These are phyloP conservation scores for Aproaerema taeniolella DNA, from an alignment of 2,888 invertebrate genomes.

Conservation along the genomic window DNA sequence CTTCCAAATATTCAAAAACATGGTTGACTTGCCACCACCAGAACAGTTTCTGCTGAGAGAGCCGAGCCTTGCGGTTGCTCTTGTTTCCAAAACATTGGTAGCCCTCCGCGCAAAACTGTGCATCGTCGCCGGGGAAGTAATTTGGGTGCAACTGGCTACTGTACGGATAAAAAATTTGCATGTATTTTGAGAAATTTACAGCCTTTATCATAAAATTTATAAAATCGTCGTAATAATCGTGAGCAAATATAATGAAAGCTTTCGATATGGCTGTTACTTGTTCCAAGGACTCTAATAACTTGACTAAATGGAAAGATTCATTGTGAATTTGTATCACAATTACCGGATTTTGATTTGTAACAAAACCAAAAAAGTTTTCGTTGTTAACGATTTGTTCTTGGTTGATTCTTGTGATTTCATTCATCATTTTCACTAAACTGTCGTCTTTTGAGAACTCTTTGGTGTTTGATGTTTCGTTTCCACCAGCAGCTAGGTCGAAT, in stretches of 20 bases:
- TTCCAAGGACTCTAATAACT: background rate
- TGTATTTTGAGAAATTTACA: background rate
- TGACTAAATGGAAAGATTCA: background rate
- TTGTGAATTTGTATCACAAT: constrained; percentile 1
- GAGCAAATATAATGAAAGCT: background rate
- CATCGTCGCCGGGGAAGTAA: background rate
- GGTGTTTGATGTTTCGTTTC: background rate
- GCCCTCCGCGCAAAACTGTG: background rate
- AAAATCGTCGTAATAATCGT: background rate
- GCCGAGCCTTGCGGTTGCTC: constrained; percentile 22
- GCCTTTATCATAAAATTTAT: background rate
- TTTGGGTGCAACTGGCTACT: background rate
- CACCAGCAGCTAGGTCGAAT: background rate
- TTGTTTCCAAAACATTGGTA: constrained; percentile 26
- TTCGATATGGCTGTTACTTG: background rate
- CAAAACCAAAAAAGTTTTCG: constrained; percentile 20
- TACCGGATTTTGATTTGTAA: no score
- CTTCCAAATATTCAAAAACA: constrained; percentile 34
- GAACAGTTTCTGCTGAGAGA: constrained; percentile 37
- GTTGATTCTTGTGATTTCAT: background rate
- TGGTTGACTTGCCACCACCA: constrained; percentile 48
- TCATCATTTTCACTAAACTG: background rate
- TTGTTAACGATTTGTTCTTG: constrained; percentile 24
- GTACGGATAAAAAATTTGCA: background rate
- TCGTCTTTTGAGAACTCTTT: background rate